phyloP scores from a whole-genome alignment of 2,797 vertebrate genomes.

The Sandelia bainsii region DNA sequence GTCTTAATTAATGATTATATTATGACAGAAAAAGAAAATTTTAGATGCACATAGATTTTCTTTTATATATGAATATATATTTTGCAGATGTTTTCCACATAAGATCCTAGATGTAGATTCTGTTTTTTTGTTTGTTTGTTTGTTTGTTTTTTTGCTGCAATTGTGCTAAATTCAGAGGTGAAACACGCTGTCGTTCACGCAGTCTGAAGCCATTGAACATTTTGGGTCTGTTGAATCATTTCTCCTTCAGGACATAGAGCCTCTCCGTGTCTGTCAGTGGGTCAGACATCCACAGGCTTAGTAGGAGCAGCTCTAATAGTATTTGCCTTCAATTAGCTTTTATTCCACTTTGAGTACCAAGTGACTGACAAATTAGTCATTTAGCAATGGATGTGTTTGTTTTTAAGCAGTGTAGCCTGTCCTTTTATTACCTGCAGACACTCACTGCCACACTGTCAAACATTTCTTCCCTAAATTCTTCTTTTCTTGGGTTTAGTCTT shows the following conservation, averaged over 20 bases:
- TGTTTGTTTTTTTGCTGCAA: slow-evolving; percentile 40
- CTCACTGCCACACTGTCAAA: background rate
- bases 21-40: slow-evolving; percentile 72
- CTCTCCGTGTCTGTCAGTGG: slow-evolving; percentile 43
- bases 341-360: slow-evolving; percentile 41
- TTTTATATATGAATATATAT: slow-evolving; percentile 85
- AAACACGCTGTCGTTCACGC: slow-evolving; percentile 28
- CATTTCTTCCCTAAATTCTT: background rate
- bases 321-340: slow-evolving; percentile 29
- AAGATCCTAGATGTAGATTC: slow-evolving; percentile 75
- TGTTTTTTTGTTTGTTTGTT: slow-evolving; percentile 42
- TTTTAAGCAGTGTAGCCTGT: background rate
- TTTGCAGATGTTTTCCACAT: slow-evolving; percentile 86
- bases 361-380: background rate
- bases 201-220: slow-evolving; percentile 49
- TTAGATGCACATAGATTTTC: slow-evolving; percentile 86
- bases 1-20: slow-evolving; percentile 79
- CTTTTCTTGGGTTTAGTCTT: too few species aligned
- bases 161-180: slow-evolving; percentile 49
- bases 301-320: slow-evolving; percentile 38
- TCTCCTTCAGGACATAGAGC: slow-evolving; percentile 49
- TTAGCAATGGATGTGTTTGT: background rate
- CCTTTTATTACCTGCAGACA: background rate
- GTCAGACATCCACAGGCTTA: slow-evolving; percentile 48
- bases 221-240: slow-evolving; percentile 65